Conservation (phyloP, 2,888 invertebrate genomes). For the Carpatolechia fugitivella region DNA sequence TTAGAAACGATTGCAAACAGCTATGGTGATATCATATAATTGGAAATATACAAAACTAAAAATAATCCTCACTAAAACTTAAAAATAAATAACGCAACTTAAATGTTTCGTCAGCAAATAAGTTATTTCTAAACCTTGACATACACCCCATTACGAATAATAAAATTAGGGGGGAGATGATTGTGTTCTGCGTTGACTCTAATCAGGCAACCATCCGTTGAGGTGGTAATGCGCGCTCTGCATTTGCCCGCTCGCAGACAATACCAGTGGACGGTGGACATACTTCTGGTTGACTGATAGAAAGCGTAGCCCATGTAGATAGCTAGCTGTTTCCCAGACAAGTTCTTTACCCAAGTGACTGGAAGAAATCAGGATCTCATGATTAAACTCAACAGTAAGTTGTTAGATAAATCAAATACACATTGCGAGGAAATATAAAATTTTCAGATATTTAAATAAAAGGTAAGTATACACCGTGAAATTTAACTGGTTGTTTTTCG, state of each 20-base stretch:
- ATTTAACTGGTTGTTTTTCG: too few species aligned
- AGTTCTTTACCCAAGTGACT: not conserved
- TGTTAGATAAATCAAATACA: too few species aligned
- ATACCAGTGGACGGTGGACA: not conserved
- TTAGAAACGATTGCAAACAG: too few species aligned
- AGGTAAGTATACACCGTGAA: too few species aligned
- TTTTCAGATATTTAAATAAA: too few species aligned
- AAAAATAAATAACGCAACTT: not conserved
- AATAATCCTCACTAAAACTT: too few species aligned
- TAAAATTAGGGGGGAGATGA: not conserved
- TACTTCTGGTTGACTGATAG: not conserved
- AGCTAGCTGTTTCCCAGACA: not conserved
- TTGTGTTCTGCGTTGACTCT: not conserved
- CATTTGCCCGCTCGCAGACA: not conserved
- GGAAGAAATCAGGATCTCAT: not conserved
- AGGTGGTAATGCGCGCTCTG: not conserved
- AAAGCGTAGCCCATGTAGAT: not conserved
- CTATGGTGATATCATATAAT: too few species aligned
- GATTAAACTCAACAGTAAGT: too few species aligned
- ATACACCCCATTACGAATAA: not conserved
- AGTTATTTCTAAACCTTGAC: not conserved
- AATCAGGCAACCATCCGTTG: not conserved
- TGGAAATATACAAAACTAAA: too few species aligned
- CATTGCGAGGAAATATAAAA: too few species aligned
- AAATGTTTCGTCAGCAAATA: too few species aligned